Conservation (phyloP, 2,888 invertebrate genomes). For the Anthophora plumipes region DNA sequence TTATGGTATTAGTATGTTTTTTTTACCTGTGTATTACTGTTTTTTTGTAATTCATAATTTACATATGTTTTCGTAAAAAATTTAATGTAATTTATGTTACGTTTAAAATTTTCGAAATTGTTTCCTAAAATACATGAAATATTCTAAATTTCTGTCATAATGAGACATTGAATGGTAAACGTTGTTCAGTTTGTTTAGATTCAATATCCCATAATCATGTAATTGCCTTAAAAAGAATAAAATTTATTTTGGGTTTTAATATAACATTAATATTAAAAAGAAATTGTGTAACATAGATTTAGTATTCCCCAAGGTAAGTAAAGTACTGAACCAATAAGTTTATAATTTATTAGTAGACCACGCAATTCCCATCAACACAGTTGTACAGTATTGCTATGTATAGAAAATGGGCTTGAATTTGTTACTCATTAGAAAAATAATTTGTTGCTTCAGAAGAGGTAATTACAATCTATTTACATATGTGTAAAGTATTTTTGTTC, state of each 20-base stretch:
- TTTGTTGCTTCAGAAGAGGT: background rate
- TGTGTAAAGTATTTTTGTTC: background rate
- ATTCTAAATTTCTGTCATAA: background rate
- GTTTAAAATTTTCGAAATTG: background rate
- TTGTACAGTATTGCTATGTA: conserved; percentile 22
- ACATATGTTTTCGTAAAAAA: background rate
- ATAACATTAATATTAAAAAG: conserved; percentile 74
- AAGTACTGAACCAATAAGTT: conserved; percentile 62
- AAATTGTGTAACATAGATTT: conserved; percentile 73
- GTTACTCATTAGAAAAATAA: background rate
- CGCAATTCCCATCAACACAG: conserved; percentile 5
- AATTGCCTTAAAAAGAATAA: conserved; percentile 9
- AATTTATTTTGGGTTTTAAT: conserved; percentile 54
- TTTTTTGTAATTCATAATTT: too few species aligned
- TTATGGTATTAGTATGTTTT: background rate
- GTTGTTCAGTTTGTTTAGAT: background rate
- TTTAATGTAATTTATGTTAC: background rate
- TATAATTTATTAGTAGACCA: conserved; percentile 58
- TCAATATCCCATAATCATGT: background rate
- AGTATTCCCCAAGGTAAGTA: conserved; percentile 73
- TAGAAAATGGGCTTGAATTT: background rate
- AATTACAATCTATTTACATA: background rate
- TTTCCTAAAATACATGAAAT: background rate
- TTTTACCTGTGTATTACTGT: background rate
- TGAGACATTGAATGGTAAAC: background rate